Base-by-base conservation (phyloP, 2,888 invertebrate species). In the Mesoligia furuncula region DNA sequence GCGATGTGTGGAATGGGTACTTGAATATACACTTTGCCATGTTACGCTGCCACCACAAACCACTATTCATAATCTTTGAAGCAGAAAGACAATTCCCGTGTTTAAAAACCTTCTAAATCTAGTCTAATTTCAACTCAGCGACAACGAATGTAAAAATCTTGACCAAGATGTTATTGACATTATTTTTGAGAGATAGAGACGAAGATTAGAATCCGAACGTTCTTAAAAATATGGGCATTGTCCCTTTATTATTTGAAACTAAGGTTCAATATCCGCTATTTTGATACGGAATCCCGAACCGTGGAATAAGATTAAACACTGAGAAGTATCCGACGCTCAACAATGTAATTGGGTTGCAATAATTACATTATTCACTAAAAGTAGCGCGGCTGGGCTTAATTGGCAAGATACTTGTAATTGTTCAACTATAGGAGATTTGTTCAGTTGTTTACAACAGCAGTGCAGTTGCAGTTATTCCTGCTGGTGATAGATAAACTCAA, bases 341-440 rank as follows among this genome's bases (percentile, higher is more conserved):
- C 85, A 74, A 80, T 71, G 80, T 81, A 88, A 88, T 88, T 87
- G 75, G 79, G 79, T 83, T 83, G 82, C 80, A 84, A 79, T 87
- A 77, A 85, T 88, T 88, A 79, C 59, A 82, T 78, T 86, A 88
- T 80, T 88, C 77, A 83, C 69, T 51, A 65, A 86, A 86, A 85
- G 80, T 74, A 77, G 73, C 39, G 75, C 36, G 74, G 72, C 72
- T 66, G 69, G 61, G 45, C 80, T 67, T 86, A 87, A 88, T 86
- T 86, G 80, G 73, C 42, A 48, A 61, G 65, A 79, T 82, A 73
- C 69, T 80, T 71, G 73, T 80, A 80, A 85, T 78, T 87, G 79
- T 85, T 74, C 42, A 54, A 77, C 59, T 66, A 68, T 67, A 73
- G 62, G 54, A 54, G 73, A 74, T 84, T 74, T n/a, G 27, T 75